Percentiles rank a stretch among this genome's conserved stretches.
Evolutionary conservation across 1,140 invertebrate species (phyloP).

Genomic region (Fopius arisanus): DNA sequence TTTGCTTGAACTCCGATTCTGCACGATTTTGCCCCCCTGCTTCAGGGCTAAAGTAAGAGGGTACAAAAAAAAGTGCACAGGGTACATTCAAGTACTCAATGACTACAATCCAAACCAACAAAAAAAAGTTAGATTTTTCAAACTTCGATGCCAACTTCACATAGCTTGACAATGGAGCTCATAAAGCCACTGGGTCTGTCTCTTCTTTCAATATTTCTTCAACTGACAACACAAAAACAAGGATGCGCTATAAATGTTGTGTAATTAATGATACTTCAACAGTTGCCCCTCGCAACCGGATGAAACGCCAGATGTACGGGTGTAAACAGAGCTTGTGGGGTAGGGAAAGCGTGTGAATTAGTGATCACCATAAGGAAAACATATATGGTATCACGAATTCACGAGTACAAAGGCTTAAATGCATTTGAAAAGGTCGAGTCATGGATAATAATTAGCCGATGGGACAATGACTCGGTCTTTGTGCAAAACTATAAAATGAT

Average conservation of each 20-base stretch:
- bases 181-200: too few relatives aligned
- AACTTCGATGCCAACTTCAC: too few relatives aligned
- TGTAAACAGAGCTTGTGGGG: background rate
- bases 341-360: conserved; percentile 2
- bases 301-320: background rate
- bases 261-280: conserved; percentile 9
- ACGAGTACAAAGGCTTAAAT: background rate
- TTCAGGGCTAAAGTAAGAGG: too few relatives aligned
- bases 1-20: too few relatives aligned
- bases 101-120: too few relatives aligned
- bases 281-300: background rate
- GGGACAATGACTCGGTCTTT: background rate
- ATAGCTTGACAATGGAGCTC: too few relatives aligned
- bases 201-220: background rate
- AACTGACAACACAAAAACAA: background rate
- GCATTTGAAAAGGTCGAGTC: background rate
- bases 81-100: too few relatives aligned
- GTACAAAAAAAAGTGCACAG: too few relatives aligned
- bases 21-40: too few relatives aligned
- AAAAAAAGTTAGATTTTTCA: too few relatives aligned
- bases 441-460: background rate
- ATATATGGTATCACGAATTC: background rate
- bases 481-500: background rate
- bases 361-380: background rate
- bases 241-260: background rate